Conservation (phyloP, 2,888 invertebrate species). For the Leptopilina syphax region DNA sequence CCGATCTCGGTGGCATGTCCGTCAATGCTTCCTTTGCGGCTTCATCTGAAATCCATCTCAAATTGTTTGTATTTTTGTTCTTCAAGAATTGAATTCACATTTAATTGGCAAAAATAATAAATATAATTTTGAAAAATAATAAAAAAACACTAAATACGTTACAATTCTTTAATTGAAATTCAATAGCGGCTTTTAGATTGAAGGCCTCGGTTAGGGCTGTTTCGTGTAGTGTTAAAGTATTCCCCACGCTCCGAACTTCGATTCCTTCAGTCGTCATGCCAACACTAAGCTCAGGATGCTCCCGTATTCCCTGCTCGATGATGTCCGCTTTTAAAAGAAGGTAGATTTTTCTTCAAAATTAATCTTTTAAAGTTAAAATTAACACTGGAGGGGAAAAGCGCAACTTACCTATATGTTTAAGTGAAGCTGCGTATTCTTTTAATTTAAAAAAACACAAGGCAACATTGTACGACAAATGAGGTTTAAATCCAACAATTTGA, state of each 20-base stretch:
- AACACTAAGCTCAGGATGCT: slow-evolving; percentile 97
- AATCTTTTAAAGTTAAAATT: no score
- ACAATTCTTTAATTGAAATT: slow-evolving; percentile 94
- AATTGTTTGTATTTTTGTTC: neutral
- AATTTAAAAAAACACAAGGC: slow-evolving; percentile 96
- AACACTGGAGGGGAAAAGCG: no score
- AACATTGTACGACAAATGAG: slow-evolving; percentile 95
- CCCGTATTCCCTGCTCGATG: slow-evolving; percentile 96
- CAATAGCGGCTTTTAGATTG: slow-evolving; percentile 98
- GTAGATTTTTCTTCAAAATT: slow-evolving; percentile 1
- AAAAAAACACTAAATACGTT: slow-evolving; percentile 57
- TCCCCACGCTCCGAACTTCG: slow-evolving; percentile 96
- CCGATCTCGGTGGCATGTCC: slow-evolving; percentile 95
- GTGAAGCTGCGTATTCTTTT: slow-evolving; percentile 94
- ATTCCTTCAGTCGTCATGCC: slow-evolving; percentile 97
- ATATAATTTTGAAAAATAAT: no score
- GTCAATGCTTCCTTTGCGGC: slow-evolving; percentile 91
- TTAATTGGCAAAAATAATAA: neutral
- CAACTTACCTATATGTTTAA: slow-evolving; percentile 90
- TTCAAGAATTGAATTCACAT: neutral
- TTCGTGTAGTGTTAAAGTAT: slow-evolving; percentile 94
- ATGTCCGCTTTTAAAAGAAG: slow-evolving; percentile 83
- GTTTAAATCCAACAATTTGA: slow-evolving; percentile 92
- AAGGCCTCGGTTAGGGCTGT: slow-evolving; percentile 98
- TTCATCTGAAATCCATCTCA: slow-evolving; percentile 79